phyloP scores from a whole-genome alignment of 2,113 vertebrate species.

The Gopherus evgoodei region DNA sequence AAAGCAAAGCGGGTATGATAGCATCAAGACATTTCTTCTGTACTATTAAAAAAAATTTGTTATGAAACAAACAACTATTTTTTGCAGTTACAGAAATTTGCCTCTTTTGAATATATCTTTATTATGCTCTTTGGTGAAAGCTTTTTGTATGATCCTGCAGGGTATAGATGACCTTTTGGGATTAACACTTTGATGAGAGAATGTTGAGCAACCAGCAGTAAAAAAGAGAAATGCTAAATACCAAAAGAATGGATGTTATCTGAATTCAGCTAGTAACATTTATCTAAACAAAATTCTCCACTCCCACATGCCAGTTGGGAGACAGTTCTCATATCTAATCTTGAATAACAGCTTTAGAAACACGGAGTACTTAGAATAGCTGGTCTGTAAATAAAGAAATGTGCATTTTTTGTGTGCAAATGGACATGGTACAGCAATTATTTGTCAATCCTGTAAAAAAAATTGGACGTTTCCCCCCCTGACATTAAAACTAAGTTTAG shows the following conservation, averaged over 20 bases:
- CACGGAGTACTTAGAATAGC: neutral
- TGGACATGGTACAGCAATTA: neutral
- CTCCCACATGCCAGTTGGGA: neutral
- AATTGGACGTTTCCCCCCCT: neutral
- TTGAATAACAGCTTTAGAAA: neutral
- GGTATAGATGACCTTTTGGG: neutral
- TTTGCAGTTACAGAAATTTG: neutral
- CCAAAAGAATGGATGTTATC: neutral
- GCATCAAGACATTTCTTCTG: neutral
- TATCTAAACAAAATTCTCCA: neutral
- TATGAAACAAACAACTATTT: neutral
- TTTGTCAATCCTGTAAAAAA: neutral
- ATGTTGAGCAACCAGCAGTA: neutral
- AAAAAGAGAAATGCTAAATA: neutral
- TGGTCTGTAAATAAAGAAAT: neutral
- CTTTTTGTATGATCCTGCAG: neutral
- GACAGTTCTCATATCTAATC: neutral
- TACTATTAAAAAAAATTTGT: neutral
- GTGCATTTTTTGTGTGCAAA: neutral
- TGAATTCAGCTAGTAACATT: neutral
- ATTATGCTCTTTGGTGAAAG: neutral
- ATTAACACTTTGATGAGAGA: neutral
- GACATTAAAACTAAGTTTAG: neutral
- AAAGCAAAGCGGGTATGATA: neutral
- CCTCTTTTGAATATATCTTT: neutral